These are phyloP conservation scores for Corythornis madagascariensis DNA, from an alignment of 2,113 vertebrate genomes.

Conservation along the genomic window DNA sequence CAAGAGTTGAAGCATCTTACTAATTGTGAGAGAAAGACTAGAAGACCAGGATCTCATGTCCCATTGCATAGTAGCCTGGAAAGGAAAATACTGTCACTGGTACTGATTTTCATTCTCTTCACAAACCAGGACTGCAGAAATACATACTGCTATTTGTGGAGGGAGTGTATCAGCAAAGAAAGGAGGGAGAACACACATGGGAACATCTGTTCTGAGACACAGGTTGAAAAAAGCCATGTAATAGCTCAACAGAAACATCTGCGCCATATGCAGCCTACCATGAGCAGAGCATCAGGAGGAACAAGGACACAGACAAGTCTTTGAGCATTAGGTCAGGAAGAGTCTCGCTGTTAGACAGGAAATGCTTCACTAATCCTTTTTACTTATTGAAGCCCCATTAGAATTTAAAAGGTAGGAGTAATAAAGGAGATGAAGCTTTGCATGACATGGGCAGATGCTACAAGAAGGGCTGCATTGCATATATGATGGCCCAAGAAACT, in stretches of 20 bases:
- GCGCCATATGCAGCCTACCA: background rate
- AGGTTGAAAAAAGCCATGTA: constrained; percentile 57
- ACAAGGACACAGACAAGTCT: background rate
- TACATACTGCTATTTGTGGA: constrained; percentile 67
- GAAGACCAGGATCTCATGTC: background rate
- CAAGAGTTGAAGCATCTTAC: background rate
- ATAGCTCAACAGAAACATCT: constrained; percentile 54
- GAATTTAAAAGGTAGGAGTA: background rate
- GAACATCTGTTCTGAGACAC: constrained; percentile 70
- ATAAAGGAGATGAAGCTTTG: background rate
- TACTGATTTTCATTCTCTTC: constrained; percentile 63
- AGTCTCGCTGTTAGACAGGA: background rate
- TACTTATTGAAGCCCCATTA: background rate
- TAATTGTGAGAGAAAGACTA: background rate
- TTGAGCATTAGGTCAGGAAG: background rate
- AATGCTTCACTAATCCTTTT: constrained; percentile 5
- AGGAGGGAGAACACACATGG: background rate
- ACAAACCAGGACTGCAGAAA: constrained; percentile 40
- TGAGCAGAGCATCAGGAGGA: background rate
- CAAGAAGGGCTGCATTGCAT: background rate
- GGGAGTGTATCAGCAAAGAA: constrained; percentile 47
- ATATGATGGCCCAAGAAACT: background rate
- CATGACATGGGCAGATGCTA: background rate
- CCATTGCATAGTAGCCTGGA: background rate
- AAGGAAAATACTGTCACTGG: constrained; percentile 6